Evolutionary conservation across 2,797 vertebrate genomes (phyloP).

Genomic region (Bradypodion pumilum): DNA sequence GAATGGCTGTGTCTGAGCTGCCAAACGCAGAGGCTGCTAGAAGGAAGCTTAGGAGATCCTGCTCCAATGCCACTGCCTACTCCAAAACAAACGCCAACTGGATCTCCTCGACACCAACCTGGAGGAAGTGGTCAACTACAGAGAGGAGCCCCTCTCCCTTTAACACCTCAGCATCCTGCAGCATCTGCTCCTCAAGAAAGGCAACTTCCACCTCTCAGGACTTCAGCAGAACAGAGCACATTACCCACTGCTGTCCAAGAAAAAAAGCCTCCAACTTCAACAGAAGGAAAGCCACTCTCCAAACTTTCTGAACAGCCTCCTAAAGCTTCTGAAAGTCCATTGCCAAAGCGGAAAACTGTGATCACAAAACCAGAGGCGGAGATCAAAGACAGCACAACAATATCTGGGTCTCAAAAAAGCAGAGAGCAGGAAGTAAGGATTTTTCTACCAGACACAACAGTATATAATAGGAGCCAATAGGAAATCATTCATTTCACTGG

Average conservation of each 20-base stretch:
- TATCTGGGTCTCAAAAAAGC: constrained; percentile 80
- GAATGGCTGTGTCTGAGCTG: constrained; percentile 99
- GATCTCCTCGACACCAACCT: constrained; percentile 79
- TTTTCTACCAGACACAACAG: neutral
- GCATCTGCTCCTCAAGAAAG: constrained; percentile 71
- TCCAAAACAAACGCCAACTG: constrained; percentile 81
- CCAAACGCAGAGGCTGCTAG: constrained; percentile 96
- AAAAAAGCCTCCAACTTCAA: constrained; percentile 59
- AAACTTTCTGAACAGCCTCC: constrained; percentile 76
- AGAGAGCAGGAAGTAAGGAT: constrained; percentile 92
- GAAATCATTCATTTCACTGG: neutral
- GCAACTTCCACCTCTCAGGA: constrained; percentile 79
- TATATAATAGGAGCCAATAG: neutral
- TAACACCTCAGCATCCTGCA: constrained; percentile 43
- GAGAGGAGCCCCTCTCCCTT: constrained; percentile 73
- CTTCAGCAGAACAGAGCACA: constrained; percentile 78
- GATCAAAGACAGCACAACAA: constrained; percentile 80
- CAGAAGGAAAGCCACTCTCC: constrained; percentile 66
- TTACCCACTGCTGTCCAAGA: constrained; percentile 70
- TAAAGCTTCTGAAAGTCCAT: constrained; percentile 68
- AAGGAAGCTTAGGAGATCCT: constrained; percentile 91
- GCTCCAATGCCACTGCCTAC: constrained; percentile 78
- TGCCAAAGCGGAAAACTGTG: constrained; percentile 65
- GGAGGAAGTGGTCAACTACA: constrained; percentile 76
- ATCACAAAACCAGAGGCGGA: constrained; percentile 72